phyloP scores from a whole-genome alignment of 2,113 vertebrate genomes.

The Leptobrachium leishanense region DNA sequence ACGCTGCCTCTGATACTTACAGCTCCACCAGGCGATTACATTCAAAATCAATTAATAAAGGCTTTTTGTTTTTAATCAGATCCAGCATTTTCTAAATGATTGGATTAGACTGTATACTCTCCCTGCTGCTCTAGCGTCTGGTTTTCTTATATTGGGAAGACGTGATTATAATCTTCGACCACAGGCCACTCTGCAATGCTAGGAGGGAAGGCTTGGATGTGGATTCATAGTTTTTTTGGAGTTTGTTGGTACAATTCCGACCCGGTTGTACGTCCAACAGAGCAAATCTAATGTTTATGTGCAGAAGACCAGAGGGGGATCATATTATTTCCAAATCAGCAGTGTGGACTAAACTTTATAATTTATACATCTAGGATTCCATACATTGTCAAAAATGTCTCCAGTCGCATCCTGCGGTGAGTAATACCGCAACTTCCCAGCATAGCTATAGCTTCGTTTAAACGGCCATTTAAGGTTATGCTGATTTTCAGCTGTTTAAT shows the following conservation, averaged over 20 bases:
- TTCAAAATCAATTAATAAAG: too few relatives aligned
- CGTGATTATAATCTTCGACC: slow-evolving; percentile 51
- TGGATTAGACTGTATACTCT: background rate
- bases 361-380: slow-evolving; percentile 1
- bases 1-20: too few relatives aligned
- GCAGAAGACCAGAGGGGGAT: slow-evolving; percentile 9
- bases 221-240: slow-evolving; percentile 48
- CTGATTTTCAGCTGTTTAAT: background rate
- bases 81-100: slow-evolving; percentile 33
- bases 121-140: slow-evolving; percentile 31
- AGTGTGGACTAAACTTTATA: background rate
- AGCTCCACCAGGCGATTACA: too few relatives aligned
- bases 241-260: slow-evolving; percentile 42
- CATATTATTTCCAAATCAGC: slow-evolving; percentile 24
- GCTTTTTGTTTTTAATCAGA: slow-evolving; percentile 25
- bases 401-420: background rate
- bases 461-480: too few relatives aligned
- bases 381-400: slow-evolving; percentile 34
- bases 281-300: slow-evolving; percentile 24
- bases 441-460: slow-evolving; percentile 4
- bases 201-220: slow-evolving; percentile 54
- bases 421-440: background rate
- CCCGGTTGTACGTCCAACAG: slow-evolving; percentile 7
- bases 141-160: slow-evolving; percentile 47
- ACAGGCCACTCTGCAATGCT: slow-evolving; percentile 42